These are phyloP conservation scores for Grapholita molesta DNA, from an alignment of 1,140 invertebrate species.

Conservation along the genomic window DNA sequence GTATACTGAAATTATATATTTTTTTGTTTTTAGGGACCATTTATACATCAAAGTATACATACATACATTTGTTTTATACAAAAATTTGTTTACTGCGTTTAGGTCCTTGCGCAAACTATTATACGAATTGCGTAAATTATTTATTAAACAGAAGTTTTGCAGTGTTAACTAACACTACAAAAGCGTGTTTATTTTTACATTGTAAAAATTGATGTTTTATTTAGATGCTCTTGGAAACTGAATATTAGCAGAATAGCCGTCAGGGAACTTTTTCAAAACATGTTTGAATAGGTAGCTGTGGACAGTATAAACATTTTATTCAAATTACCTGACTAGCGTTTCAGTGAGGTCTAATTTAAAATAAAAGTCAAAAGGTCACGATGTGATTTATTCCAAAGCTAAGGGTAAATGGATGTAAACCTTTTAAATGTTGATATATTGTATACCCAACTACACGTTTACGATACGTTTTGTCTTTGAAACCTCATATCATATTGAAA, in stretches of 20 bases:
- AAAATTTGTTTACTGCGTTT: too few species aligned
- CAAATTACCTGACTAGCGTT: neutral
- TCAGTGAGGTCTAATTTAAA: neutral
- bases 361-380: neutral
- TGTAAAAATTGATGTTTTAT: neutral
- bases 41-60: too few species aligned
- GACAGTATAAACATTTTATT: neutral
- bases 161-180: neutral
- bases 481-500: neutral
- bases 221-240: neutral
- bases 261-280: neutral
- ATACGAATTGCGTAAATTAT: neutral
- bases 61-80: too few species aligned
- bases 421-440: neutral
- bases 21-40: too few species aligned
- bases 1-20: too few species aligned
- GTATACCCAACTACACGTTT: too few species aligned
- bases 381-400: neutral
- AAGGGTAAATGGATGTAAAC: neutral
- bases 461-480: too few species aligned
- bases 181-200: neutral
- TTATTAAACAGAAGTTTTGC: neutral
- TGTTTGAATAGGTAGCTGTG: neutral
- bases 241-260: neutral
- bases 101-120: too few species aligned